Base-by-base conservation (phyloP, 2,888 invertebrate species). In the Lepidonotus clava region DNA sequence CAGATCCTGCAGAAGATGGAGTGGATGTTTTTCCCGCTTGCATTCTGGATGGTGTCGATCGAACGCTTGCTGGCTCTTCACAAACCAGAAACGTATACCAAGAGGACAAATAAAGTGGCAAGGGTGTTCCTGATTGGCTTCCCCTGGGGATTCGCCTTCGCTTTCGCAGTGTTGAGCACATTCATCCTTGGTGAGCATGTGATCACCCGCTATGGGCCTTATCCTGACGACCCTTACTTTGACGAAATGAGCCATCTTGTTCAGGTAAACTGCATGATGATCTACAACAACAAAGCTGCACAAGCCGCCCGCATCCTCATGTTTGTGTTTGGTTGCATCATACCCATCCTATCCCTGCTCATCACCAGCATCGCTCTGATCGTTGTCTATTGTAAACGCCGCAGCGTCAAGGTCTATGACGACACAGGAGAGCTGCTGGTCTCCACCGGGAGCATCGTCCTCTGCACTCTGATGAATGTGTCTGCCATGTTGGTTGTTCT, bases 41-140 rank as follows among this genome's bases (percentile, higher is more conserved):
- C 36, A 8, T 36, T 71, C 21, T 71, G 71, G 71, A 71, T 71
- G 71, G 6, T 71, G 71, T 71, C 71, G 0, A 38, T 71, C 21
- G 38, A 71, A 18, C 71, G 38, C 21, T n/a, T 71, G 38, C 34
- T 71, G 8, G 71, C 71, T 11, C 14, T 71, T 21, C 34, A n/a
- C 21, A 21, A 71, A 21, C 71, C 71, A 2, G 71, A 71, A 18
- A 71, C 18, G 1, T 71, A 71, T 38, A 34, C 8, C 71, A 11
- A 38, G 71, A 11, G 36, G 71, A 71, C n/a, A 11, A 36, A 11
- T 0, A 71, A 71, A 11, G 36, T 5, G 0, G 71, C 36, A 36
- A 34, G 36, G 4, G 36, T 18, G n/a, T 1, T 18, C 21, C 18
- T 71, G 36, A 71, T 71, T 38, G 38, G 11, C 8, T 34, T 71